Evolutionary conservation across 2,888 invertebrate genomes (phyloP), one percentile per base, ranked within the genome.

Genomic region (Tuberolachnus salignus): DNA sequence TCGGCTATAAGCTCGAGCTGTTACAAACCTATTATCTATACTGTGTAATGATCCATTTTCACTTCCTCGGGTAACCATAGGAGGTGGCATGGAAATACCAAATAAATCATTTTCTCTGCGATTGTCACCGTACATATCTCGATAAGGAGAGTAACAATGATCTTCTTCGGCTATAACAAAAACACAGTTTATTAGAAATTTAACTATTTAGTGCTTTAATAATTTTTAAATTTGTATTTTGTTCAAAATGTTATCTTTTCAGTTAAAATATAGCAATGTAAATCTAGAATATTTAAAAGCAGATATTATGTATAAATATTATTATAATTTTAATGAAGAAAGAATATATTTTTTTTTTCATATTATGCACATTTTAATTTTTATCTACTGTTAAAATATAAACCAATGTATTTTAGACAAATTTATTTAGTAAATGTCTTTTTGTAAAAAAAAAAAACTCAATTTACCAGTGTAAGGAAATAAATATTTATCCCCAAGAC

Each of bases 391-490:
- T 34, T 34, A 34, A 34, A 34, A 34, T 34, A 34, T 34, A 34
- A 34, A 34, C 34, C 34, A 34, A 34, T 34, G 6, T 6, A 34
- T 34, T 34, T 34, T 34, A 34, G 6, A 34, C 3, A 34, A 34
- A 4, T 34, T 34, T 34, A 6, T 34, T 34, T 34, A 4, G 6
- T 34, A 34, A 34, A 34, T 34, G 34, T 34, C 3, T 34, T 34
- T 34, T 3, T 34, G 3, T 34, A 34, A 34, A 34, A 34, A 6
- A 34, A 34, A 34, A 34, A 34, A 4, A 34, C 10, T 14, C 59
- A 59, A 61, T 53, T 8, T 85, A 88, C 92, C 91, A 83, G 93
- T 94, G 84, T 94, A 94, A 0, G 94, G 94, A 83, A 94, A 94
- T 81, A 92, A 87, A 86, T 94, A 94, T 88, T 92, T 92, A 83